These are phyloP conservation scores for Thomomys bottae DNA, from an alignment of 2,113 vertebrate species.

Conservation along the genomic window DNA sequence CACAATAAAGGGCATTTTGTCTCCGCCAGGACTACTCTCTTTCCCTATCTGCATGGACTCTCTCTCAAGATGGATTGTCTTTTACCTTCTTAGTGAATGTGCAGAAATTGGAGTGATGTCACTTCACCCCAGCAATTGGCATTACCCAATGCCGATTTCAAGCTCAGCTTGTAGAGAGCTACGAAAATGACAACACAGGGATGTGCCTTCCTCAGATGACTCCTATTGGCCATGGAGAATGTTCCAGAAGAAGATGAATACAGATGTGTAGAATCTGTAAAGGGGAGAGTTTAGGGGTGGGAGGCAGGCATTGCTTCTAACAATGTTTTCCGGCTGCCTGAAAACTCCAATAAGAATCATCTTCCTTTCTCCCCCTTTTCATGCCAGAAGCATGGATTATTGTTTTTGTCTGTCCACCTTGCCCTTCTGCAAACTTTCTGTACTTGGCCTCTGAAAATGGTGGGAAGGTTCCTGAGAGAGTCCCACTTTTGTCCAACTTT, in stretches of 20 bases:
- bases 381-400: background rate
- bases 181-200: background rate
- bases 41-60: background rate
- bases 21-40: too few species aligned
- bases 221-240: too few species aligned
- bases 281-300: too few species aligned
- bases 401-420: background rate
- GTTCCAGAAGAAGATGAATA: background rate
- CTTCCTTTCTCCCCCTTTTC: slow-evolving; percentile 8
- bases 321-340: background rate
- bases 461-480: background rate
- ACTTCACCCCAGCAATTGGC: background rate
- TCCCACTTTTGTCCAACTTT: background rate
- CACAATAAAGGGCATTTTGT: too few species aligned
- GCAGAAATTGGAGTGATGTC: background rate
- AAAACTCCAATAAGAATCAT: background rate
- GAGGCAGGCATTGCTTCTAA: background rate
- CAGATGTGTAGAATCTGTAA: too few species aligned
- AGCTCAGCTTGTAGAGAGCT: background rate
- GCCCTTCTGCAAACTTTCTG: background rate
- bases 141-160: background rate
- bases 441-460: background rate
- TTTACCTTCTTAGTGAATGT: background rate
- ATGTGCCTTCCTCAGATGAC: background rate
- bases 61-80: background rate